Conservation (phyloP, 2,888 invertebrate genomes). For the Rotaria sp. region DNA sequence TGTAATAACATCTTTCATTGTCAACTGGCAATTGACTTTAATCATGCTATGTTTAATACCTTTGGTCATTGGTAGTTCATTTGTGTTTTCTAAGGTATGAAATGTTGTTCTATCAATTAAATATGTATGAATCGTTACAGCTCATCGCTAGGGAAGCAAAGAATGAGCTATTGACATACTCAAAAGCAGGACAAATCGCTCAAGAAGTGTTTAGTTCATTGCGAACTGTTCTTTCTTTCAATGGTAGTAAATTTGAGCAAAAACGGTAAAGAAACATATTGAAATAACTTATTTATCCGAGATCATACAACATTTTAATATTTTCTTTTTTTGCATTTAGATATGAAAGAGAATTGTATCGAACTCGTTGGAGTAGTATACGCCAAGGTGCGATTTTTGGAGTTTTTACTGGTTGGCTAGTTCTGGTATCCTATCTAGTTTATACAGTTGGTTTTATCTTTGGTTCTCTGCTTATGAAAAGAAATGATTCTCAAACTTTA, state of each 20-base stretch:
- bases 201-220: not conserved
- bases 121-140: not conserved
- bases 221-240: too few relatives aligned
- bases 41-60: not conserved
- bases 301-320: too few relatives aligned
- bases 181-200: slow-evolving; percentile 35
- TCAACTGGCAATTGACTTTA: not conserved
- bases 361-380: not conserved
- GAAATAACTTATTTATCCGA: too few relatives aligned
- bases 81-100: not conserved
- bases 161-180: slow-evolving; percentile 37
- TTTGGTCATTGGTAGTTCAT: not conserved
- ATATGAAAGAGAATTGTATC: not conserved
- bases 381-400: not conserved
- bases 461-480: not conserved
- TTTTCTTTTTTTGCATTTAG: not conserved
- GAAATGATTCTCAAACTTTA: fast-evolving
- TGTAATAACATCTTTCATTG: not conserved
- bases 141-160: slow-evolving; percentile 20
- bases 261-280: not conserved
- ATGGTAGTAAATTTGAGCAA: not conserved
- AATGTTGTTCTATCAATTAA: too few relatives aligned
- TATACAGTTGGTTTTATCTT: not conserved
- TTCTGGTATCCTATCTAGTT: not conserved
- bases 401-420: not conserved